Conservation (phyloP, 2,888 invertebrate genomes). For the Diaphora mendica region DNA sequence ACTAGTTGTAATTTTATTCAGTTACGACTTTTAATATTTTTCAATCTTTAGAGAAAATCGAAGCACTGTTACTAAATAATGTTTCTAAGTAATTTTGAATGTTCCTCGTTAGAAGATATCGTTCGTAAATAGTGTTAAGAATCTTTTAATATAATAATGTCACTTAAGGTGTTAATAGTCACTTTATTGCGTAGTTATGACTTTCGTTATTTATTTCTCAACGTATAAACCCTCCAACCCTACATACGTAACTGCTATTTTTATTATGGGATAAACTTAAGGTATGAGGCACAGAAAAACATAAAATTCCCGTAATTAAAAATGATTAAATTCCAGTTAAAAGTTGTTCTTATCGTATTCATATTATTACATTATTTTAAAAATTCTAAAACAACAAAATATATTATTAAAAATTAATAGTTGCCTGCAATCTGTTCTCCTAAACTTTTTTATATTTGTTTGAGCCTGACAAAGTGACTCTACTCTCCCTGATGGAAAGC, state of each 20-base stretch:
- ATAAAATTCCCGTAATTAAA: not conserved
- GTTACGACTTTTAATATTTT: no score
- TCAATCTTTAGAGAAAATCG: no score
- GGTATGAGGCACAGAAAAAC: not conserved
- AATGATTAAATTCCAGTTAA: not conserved
- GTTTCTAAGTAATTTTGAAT: not conserved
- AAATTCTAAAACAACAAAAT: not conserved
- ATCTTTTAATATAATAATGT: slow-evolving; percentile 10
- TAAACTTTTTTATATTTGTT: no score
- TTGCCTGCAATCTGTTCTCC: no score
- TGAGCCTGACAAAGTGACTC: no score
- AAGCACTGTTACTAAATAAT: no score
- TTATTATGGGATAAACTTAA: not conserved
- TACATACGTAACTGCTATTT: not conserved
- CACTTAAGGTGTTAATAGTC: not conserved
- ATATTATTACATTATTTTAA: not conserved
- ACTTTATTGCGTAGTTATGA: not conserved
- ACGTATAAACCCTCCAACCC: not conserved
- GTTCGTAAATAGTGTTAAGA: not conserved
- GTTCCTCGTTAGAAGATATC: not conserved
- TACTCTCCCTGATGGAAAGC: no score
- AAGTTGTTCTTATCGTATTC: not conserved
- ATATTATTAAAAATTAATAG: not conserved
- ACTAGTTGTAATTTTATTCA: no score
- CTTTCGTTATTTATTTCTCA: not conserved